Conservation (phyloP, 1,140 invertebrate genomes). For the Chionoecetes opilio region DNA sequence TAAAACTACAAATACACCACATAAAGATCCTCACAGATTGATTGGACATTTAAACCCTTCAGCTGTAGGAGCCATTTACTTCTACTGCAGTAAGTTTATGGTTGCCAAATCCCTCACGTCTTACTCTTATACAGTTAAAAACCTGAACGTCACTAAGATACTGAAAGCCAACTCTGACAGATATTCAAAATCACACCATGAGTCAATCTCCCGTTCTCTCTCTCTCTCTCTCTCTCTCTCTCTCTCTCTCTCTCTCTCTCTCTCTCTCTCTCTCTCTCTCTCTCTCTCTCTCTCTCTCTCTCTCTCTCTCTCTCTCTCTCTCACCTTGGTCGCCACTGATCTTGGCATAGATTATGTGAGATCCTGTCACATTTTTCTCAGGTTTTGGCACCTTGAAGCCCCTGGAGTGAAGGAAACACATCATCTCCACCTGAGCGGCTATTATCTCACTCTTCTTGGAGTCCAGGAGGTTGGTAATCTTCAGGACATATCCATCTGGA, state of each 20-base stretch:
- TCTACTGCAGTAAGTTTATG: no score
- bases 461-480: conserved; percentile 92
- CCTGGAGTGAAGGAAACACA: conserved; percentile 88
- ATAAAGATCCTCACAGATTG: no score
- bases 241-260: neutral
- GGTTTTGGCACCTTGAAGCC: conserved; percentile 88
- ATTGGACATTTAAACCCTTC: no score
- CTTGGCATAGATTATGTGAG: conserved; percentile 87
- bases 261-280: neutral
- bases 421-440: conserved; percentile 89
- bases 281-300: neutral
- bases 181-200: no score
- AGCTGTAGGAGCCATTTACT: no score
- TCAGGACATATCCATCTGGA: conserved; percentile 89
- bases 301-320: neutral
- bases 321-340: conserved; percentile 42
- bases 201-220: neutral
- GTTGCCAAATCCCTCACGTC: no score
- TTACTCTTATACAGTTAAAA: no score
- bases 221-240: neutral
- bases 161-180: no score
- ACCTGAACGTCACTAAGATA: no score
- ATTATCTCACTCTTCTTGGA: conserved; percentile 88
- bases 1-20: neutral
- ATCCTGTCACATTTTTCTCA: conserved; percentile 87